Evolutionary conservation across 2,797 vertebrate genomes (phyloP), one percentile per base, ranked within the genome.

Genomic region (Potorous gilbertii): DNA sequence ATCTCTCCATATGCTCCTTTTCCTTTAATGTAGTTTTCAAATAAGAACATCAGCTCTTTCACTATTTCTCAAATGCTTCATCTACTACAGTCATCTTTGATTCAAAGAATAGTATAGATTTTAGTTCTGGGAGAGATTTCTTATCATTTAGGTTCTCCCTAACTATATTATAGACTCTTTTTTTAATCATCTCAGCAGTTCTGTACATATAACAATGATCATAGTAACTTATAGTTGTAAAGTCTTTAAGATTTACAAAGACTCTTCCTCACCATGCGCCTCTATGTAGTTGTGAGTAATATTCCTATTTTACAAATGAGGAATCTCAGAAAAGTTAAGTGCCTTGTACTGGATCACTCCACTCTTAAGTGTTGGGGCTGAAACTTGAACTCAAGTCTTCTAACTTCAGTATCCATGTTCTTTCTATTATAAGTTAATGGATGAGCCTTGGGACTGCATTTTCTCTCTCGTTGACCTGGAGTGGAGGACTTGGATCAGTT

Each of bases 21-120:
- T 94, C 59, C 50, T 54, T 55, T 90, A 59, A 54, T 96, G 27
- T 62, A 56, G 95, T 92, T 90, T 96, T 95, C 95, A 91, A 16
- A 50, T 59, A 81, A 74, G n/a, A 94, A 92, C 90, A 89, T 93
- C 56, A 93, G 27, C 34, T 90, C 3, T 92, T 92, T 95, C 27
- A 55, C 29, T 13, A 91, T 95, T 94, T 94, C n/a, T 29, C 56
- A 74, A 62, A 56, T 6, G 56, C 93, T 89, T 87, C 56, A 90
- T 94, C 96, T 87, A 55, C 92, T 92, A 94, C 95, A 90, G 92
- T 34, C 9, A 24, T 81, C 9, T 95, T 1, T 92, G 52, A 62
- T 92, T 18, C 90, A 91, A 91, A 92, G 55, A 31, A 90, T 24
- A 29, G 13, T 90, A 10, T 46, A 91, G 54, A 92, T 93, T 81